Evolutionary conservation across 2,888 invertebrate species (phyloP).

Genomic region (Invenusta paracnida): DNA sequence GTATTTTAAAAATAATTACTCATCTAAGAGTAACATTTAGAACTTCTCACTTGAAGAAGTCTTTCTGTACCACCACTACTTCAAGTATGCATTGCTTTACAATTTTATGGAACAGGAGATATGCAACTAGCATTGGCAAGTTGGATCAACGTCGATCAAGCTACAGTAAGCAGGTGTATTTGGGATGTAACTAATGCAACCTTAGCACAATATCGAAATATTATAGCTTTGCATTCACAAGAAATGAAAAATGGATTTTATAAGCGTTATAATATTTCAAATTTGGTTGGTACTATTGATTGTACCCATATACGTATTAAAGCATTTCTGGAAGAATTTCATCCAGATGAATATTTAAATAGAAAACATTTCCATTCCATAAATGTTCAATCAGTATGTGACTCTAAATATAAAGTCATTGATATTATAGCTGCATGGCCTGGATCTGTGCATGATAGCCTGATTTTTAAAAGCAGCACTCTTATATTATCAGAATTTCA

Average conservation of each 20-base stretch:
- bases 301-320: slow-evolving; percentile 28
- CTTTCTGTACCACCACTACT: slow-evolving; percentile 13
- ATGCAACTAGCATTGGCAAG: slow-evolving; percentile 14
- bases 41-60: background rate
- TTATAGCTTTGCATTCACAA: background rate
- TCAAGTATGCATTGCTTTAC: slow-evolving; percentile 31
- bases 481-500: background rate
- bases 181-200: background rate
- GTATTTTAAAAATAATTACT: background rate
- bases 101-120: background rate
- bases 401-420: background rate
- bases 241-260: background rate
- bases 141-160: slow-evolving; percentile 32
- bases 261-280: background rate
- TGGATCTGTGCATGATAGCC: slow-evolving; percentile 8
- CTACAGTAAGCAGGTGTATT: background rate
- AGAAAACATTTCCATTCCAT: slow-evolving; percentile 22
- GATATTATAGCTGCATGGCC: slow-evolving; percentile 14
- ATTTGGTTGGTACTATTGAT: slow-evolving; percentile 5
- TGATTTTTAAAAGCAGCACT: slow-evolving; percentile 19
- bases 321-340: background rate
- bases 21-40: background rate
- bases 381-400: slow-evolving; percentile 2
- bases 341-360: background rate
- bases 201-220: background rate